Evolutionary conservation across 2,113 vertebrate genomes (phyloP).

Genomic region (Gadus macrocephalus): DNA sequence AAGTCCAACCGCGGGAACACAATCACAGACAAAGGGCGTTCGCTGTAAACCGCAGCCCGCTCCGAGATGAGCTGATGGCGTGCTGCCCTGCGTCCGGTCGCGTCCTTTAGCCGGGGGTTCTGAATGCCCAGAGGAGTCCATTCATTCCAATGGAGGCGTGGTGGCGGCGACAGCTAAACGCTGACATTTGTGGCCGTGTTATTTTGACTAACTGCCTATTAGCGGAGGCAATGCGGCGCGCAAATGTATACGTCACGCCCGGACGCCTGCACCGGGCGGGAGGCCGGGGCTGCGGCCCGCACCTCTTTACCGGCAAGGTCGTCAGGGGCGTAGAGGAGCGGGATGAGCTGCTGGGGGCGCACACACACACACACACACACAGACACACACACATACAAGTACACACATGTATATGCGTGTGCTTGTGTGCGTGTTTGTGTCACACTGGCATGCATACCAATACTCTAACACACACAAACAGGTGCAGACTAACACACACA

Average conservation of each 20-base stretch:
- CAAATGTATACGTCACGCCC: conserved; percentile 72
- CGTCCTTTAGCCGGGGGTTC: too few relatives aligned
- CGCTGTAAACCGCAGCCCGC: too few relatives aligned
- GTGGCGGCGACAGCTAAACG: conserved; percentile 65
- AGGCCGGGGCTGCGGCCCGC: conserved; percentile 50
- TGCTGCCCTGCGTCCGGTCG: too few relatives aligned
- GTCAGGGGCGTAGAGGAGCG: conserved; percentile 29
- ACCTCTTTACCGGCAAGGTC: conserved; percentile 64
- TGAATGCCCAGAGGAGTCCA: conserved; percentile 35
- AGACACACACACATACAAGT: conserved; percentile 49
- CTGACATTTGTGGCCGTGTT: conserved; percentile 66
- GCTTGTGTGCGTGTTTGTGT: background rate
- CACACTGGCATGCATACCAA: background rate
- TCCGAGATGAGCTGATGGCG: too few relatives aligned
- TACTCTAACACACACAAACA: too few relatives aligned
- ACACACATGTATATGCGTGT: background rate
- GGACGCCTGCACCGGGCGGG: conserved; percentile 55
- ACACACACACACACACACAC: conserved; percentile 26
- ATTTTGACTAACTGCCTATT: conserved; percentile 72
- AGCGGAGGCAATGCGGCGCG: conserved; percentile 62
- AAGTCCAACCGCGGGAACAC: too few relatives aligned
- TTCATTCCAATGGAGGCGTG: conserved; percentile 53
- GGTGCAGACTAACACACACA: too few relatives aligned
- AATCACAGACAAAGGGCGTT: too few relatives aligned
- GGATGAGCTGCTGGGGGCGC: conserved; percentile 1